These are phyloP conservation scores for Lymantria monacha DNA, from an alignment of 2,888 invertebrate species.

Conservation along the genomic window DNA sequence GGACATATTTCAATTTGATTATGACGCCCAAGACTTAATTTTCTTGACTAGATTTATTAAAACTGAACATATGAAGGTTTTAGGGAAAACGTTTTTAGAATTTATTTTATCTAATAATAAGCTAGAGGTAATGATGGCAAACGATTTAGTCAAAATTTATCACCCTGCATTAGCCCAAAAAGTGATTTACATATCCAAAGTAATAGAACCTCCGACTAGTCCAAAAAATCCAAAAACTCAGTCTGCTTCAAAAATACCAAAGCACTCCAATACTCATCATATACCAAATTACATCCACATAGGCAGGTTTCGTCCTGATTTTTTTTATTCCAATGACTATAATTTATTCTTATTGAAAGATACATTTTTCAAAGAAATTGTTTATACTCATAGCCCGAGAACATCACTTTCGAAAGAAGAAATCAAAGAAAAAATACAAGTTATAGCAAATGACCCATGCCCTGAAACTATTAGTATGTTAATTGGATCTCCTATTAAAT, in stretches of 20 bases:
- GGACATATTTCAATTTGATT: slow-evolving; percentile 35
- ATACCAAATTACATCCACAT: slow-evolving; percentile 2
- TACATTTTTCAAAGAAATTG: slow-evolving; percentile 30
- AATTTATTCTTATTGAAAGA: slow-evolving; percentile 27
- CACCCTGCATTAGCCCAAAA: slow-evolving; percentile 39
- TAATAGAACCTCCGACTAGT: background rate
- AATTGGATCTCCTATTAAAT: slow-evolving; percentile 33
- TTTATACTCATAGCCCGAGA: slow-evolving; percentile 26
- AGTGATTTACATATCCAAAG: slow-evolving; percentile 27
- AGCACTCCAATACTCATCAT: background rate
- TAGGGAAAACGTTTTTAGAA: slow-evolving; percentile 34
- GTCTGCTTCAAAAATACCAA: background rate
- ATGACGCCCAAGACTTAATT: slow-evolving; percentile 25
- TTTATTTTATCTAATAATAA: slow-evolving; percentile 30
- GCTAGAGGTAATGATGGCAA: slow-evolving; percentile 33
- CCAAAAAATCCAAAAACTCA: background rate
- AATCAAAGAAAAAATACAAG: slow-evolving; percentile 18
- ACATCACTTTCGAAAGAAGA: slow-evolving; percentile 17
- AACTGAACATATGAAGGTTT: slow-evolving; percentile 28
- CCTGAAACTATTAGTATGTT: slow-evolving; percentile 30
- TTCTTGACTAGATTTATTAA: slow-evolving; percentile 33
- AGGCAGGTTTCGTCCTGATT: slow-evolving; percentile 33
- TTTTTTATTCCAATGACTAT: slow-evolving; percentile 33
- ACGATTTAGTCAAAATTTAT: slow-evolving; percentile 38
- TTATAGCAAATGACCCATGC: slow-evolving; percentile 24